Base-by-base conservation (phyloP, 2,797 vertebrate species). In the Yasuhikotakia modesta region DNA sequence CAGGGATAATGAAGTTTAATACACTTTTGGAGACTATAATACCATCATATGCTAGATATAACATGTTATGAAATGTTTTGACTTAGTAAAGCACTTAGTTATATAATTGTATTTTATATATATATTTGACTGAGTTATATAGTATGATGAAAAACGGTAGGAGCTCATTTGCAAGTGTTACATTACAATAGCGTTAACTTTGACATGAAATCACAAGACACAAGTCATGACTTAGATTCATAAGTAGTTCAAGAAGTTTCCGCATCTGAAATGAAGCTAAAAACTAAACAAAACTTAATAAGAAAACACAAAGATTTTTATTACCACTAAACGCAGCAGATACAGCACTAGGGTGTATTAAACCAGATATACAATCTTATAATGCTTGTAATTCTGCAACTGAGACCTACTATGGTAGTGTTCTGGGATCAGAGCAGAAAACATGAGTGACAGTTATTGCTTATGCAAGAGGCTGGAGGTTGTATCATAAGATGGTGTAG, bases 351-450 rank as follows among this genome's bases (percentile, higher is more conserved):
- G 43, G 24, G 17, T 5, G 4, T 48, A 21, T 46, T 16, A 50
- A 61, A 61, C 12, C 57, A 73, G 24, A 61, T n/a, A 8, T 30
- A 11, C 19, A n/a, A 5, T 6, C 35, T 67, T 21, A n/a, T 43
- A n/a, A n/a, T n/a, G n/a, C n/a, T 13, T 27, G 19, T 55, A 7
- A 16, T 73, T 17, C 52, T 7, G 48, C 32, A 10, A n/a, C n/a
- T n/a, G n/a, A n/a, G n/a, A n/a, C n/a, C n/a, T n/a, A n/a, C n/a
- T n/a, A 66, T 57, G 3, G 35, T 30, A 72, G 32, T 72, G 78
- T 46, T 73, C n/a, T 74, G 76, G 74, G 21, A 22, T 66, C 19
- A 53, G 2, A 55, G 45, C 63, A 8, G 48, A 45, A 16, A 65
- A 17, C 7, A 3, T 66, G 55, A 74, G 14, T 76, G 52, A 46